Evolutionary conservation across 2,888 invertebrate species (phyloP), one percentile per base, ranked within the genome.

Genomic region (Exephanes ischioxanthus): DNA sequence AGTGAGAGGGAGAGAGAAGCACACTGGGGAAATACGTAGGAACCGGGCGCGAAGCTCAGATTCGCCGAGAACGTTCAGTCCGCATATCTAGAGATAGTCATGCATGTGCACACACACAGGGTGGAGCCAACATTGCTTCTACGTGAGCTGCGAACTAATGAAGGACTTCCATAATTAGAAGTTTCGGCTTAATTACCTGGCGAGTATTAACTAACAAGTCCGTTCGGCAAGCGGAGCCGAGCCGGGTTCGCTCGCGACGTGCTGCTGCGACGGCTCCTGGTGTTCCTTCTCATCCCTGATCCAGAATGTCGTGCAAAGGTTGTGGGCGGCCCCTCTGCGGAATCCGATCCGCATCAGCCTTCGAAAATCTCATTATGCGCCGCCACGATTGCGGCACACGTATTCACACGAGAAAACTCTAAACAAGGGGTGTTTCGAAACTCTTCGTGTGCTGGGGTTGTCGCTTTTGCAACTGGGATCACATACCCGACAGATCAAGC

Each of bases 91-190:
- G 33, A 22, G 55, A 41, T 58, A 53, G 48, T 75, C 11, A 71
- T 45, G 58, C 61, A 61, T 14, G 16, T 4, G 55, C 55, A 55
- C 11, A 41, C 55, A 48, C 58, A 51, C 37, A 14, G 61, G 33
- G 63, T 75, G 82, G 22, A 73, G 48, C 71, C 82, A 79, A 82
- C 85, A 70, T 58, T 45, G 63, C 76, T 71, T 88, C 86, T 89
- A 88, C 88, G 88, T 87, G 89, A 87, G 85, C 87, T 76, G 88
- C 77, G 87, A 88, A 89, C 90, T 90, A 91, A 91, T 88, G 90
- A 90, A 90, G 89, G 90, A 89, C 91, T 90, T 90, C 88, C 90
- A 90, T 91, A 92, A 91, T 92, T 91, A 90, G 89, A 91, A 91
- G 89, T 90, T 91, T 91, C 87, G 87, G 87, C 87, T 90, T 89